Evolutionary conservation across 2,797 vertebrate species (phyloP), one percentile per base, ranked within the genome.

Genomic region (Anas flavirostris): DNA sequence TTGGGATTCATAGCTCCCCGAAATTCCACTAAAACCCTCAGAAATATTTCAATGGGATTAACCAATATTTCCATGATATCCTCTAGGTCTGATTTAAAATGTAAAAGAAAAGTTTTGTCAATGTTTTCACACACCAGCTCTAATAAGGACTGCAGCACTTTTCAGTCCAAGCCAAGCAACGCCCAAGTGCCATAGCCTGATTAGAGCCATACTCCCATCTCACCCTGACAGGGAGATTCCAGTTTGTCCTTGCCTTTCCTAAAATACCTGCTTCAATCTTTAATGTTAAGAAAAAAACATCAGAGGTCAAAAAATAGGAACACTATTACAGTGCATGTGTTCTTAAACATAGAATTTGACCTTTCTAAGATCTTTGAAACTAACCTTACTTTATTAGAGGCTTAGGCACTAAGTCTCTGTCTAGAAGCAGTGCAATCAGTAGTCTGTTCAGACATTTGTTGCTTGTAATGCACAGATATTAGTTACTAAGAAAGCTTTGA

Each of bases 321-420:
- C 16, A 41, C 39, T 35, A 63, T 52, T 76, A 63, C 18, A 77
- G 29, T 8, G 11, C 10, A 6, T 90, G 72, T 67, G 90, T 95
- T 73, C 70, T 76, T 90, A 74, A 86, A 79, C 80, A 56, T n/a
- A 84, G 83, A 94, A 79, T 85, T 74, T 86, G 85, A 90, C 86
- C 91, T 90, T 93, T 85, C 52, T 41, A 68, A 83, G 73, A 82
- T 52, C 66, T 94, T 56, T 88, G 67, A 94, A 94, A 94, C 67
- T 37, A 79, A 88, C 67, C 11, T 39, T 44, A 41, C 0, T 0
- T 48, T 76, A 62, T 60, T 72, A 85, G 44, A 72, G 60, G 84
- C 81, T 94, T 89, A 94, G 68, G 72, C 37, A 75, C 60, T 64
- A 88, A 88, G 68, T 66, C 68, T 72, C 56, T 90, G 85, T 82